phyloP scores from a whole-genome alignment of 2,888 invertebrate genomes.

The Hoplodrina ambigua region DNA sequence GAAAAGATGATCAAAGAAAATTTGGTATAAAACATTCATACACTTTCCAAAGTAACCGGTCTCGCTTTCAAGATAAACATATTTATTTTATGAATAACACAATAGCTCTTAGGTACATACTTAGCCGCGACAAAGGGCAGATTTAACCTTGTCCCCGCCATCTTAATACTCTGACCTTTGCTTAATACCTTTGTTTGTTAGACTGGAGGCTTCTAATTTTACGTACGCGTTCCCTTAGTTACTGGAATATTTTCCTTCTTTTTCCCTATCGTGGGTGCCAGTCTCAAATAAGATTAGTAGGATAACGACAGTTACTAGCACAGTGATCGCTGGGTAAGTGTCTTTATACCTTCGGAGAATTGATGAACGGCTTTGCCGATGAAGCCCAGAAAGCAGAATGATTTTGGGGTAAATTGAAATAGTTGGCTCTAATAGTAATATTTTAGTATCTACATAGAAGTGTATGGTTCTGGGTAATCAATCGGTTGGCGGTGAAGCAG shows the following conservation, averaged over 20 bases:
- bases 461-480: too few species aligned
- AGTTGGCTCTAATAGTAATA: neutral
- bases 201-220: slow-evolving; percentile 12
- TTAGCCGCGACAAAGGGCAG: slow-evolving; percentile 17
- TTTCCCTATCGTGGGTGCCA: neutral
- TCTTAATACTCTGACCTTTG: slow-evolving; percentile 28
- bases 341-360: too few species aligned
- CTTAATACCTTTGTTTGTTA: slow-evolving; percentile 30
- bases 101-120: neutral
- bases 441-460: neutral
- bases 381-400: too few species aligned
- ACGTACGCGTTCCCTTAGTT: neutral
- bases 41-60: neutral
- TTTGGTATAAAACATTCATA: neutral
- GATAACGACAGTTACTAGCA: too few species aligned
- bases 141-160: slow-evolving; percentile 20
- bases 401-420: neutral
- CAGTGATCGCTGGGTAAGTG: too few species aligned
- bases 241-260: neutral
- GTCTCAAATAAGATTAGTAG: too few species aligned
- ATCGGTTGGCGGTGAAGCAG: too few species aligned
- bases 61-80: slow-evolving; percentile 3
- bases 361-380: neutral
- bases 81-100: slow-evolving; percentile 23
- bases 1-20: neutral